phyloP scores from a whole-genome alignment of 64 coral and sea anemone species.

The Catalaphyllia jardinei region DNA sequence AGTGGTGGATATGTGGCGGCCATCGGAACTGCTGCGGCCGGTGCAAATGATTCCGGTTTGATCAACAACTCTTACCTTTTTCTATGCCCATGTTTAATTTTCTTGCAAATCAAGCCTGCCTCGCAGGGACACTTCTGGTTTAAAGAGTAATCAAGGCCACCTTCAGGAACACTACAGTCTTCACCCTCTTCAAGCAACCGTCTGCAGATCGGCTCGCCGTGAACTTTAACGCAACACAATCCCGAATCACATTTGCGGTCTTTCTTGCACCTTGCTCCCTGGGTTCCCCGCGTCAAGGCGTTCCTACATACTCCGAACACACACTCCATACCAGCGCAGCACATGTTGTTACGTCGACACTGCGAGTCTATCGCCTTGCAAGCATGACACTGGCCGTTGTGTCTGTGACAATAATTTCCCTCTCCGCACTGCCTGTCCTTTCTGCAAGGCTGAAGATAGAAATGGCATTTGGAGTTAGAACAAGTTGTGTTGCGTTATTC shows the following conservation, averaged over 20 bases:
- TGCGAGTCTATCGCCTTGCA: slow-evolving; percentile 59
- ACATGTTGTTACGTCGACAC: slow-evolving; percentile 86
- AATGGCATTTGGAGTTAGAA: neutral
- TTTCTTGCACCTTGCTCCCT: slow-evolving; percentile 66
- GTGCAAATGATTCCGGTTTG: neutral
- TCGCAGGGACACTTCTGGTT: slow-evolving; percentile 91
- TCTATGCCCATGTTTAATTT: slow-evolving; percentile 64
- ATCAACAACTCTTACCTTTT: slow-evolving; percentile 17
- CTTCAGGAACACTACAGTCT: slow-evolving; percentile 77
- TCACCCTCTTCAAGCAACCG: slow-evolving; percentile 79
- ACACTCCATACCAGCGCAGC: slow-evolving; percentile 84
- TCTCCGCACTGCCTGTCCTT: slow-evolving; percentile 84
- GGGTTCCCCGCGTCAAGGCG: slow-evolving; percentile 40
- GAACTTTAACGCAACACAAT: slow-evolving; percentile 88
- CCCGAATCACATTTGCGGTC: slow-evolving; percentile 82
- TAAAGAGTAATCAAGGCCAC: slow-evolving; percentile 79
- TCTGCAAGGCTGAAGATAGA: slow-evolving; percentile 43
- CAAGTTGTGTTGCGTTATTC: neutral
- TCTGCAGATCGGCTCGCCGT: slow-evolving; percentile 92
- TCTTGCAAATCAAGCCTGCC: slow-evolving; percentile 81
- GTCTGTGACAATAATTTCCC: slow-evolving; percentile 86
- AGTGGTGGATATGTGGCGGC: neutral
- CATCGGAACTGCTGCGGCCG: neutral
- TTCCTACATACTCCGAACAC: slow-evolving; percentile 92
- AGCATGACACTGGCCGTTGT: slow-evolving; percentile 85